A percentile compares a stretch with the other conserved stretches of the same genome.
Conservation (phyloP, 2,888 invertebrate species). For the Mycalesis mineus region DNA sequence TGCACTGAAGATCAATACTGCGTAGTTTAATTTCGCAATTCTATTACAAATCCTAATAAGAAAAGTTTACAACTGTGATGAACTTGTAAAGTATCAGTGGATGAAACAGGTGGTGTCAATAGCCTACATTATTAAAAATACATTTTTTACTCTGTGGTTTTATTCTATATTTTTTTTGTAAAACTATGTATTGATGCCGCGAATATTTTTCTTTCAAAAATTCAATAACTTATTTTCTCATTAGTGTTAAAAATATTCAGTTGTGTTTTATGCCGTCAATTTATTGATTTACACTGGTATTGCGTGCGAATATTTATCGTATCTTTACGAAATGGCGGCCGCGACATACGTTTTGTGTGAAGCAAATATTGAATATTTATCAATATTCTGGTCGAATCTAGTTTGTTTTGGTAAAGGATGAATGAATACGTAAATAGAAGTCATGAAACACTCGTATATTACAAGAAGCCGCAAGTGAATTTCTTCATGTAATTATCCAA, state of each 20-base stretch:
- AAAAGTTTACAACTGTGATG: not conserved
- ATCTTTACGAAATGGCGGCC: slow-evolving; percentile 55
- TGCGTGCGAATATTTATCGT: slow-evolving; percentile 6
- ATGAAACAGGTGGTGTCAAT: slow-evolving; percentile 23
- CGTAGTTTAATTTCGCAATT: not conserved
- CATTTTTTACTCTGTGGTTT: slow-evolving; percentile 61
- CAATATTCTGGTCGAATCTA: slow-evolving; percentile 63
- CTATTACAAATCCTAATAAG: not conserved
- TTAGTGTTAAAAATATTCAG: not conserved
- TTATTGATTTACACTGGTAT: not conserved
- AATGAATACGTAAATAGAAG: slow-evolving; percentile 56
- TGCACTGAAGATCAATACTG: slow-evolving; percentile 24
- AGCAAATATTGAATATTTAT: slow-evolving; percentile 68
- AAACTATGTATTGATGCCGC: slow-evolving; percentile 24
- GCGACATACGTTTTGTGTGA: slow-evolving; percentile 57
- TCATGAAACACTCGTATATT: slow-evolving; percentile 61
- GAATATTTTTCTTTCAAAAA: slow-evolving; percentile 21
- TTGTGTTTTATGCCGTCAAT: not conserved
- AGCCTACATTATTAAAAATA: slow-evolving; percentile 24
- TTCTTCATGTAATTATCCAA: slow-evolving; percentile 66
- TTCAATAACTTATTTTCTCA: not conserved
- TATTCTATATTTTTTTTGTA: slow-evolving; percentile 35
- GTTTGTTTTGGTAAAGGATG: slow-evolving; percentile 61
- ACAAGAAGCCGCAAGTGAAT: slow-evolving; percentile 63
- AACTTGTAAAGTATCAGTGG: not conserved